These are phyloP conservation scores for Pedionomus torquatus DNA, from an alignment of 2,113 vertebrate species.

Conservation along the genomic window DNA sequence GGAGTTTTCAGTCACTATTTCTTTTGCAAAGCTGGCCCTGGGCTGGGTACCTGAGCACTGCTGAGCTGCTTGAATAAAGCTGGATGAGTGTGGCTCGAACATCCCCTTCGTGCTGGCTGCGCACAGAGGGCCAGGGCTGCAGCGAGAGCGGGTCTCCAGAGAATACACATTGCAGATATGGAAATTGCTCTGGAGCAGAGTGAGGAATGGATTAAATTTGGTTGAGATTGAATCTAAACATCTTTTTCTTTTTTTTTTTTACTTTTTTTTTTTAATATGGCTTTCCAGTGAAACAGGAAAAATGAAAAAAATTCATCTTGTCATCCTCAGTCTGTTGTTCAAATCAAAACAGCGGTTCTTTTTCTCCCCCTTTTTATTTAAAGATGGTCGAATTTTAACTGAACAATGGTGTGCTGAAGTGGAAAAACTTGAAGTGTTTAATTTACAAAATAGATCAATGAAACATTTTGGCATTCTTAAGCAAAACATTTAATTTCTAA, in stretches of 20 bases:
- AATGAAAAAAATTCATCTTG: slow-evolving; percentile 41
- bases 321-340: not conserved
- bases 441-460: slow-evolving; percentile 16
- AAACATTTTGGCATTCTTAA: slow-evolving; percentile 38
- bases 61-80: not conserved
- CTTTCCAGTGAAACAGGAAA: not conserved
- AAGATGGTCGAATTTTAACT: not conserved
- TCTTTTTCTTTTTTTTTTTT: not conserved
- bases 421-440: slow-evolving; percentile 36
- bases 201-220: slow-evolving; percentile 15
- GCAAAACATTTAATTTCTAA: slow-evolving; percentile 22
- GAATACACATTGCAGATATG: not conserved
- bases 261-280: not conserved
- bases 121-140: accelerated
- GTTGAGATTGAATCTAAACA: not conserved
- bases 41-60: accelerated
- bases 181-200: not conserved
- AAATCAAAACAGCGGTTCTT: not conserved
- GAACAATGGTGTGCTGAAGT: not conserved
- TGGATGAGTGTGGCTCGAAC: not conserved
- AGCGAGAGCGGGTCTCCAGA: not conserved
- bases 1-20: not conserved
- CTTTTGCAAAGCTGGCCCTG: not conserved
- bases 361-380: not conserved
- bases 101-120: not conserved